phyloP scores from a whole-genome alignment of 2,797 vertebrate genomes.

The Garrulus glandarius region DNA sequence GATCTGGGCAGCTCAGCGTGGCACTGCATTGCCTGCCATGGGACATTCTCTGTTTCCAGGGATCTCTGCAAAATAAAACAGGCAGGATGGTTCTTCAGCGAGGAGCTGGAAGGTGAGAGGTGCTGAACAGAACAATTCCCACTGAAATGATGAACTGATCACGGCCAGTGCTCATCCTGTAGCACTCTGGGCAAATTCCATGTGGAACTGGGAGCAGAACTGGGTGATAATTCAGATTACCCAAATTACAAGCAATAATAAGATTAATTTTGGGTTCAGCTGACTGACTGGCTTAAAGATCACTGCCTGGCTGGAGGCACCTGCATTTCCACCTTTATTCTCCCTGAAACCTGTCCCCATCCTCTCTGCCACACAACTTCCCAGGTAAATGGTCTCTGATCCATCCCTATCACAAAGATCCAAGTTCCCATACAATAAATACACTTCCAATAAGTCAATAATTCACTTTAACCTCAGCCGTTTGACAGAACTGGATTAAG shows the following conservation, averaged over 20 bases:
- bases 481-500: background rate
- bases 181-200: background rate
- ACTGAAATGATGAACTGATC: background rate
- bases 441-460: background rate
- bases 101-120: background rate
- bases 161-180: rapidly evolving
- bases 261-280: background rate
- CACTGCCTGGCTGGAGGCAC: background rate
- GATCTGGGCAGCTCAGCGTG: background rate
- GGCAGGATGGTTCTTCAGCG: rapidly evolving
- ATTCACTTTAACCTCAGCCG: background rate
- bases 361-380: rapidly evolving
- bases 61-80: background rate
- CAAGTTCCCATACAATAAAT: background rate
- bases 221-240: background rate
- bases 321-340: background rate
- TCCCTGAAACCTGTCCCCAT: background rate
- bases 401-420: background rate
- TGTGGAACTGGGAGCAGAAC: background rate
- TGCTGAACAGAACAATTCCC: background rate
- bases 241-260: background rate
- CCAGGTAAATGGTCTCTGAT: background rate
- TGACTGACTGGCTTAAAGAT: background rate
- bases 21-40: rapidly evolving
- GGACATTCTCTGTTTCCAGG: background rate